These are phyloP conservation scores for Epinotia brunnichana DNA, from an alignment of 2,888 invertebrate genomes.

Conservation along the genomic window DNA sequence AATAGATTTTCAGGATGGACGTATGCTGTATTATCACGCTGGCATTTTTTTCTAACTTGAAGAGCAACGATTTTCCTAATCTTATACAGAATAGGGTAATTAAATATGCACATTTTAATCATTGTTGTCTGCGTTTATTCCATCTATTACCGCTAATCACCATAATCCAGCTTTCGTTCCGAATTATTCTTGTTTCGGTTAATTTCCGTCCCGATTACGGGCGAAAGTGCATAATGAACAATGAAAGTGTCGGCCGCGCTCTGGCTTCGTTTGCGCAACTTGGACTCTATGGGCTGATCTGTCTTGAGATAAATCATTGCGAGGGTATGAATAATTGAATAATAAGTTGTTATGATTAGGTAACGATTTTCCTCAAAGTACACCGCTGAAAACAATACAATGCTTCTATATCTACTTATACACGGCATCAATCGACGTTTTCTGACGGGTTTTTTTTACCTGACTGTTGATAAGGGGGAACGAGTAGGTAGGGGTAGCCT, in stretches of 20 bases:
- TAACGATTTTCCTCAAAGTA: not conserved
- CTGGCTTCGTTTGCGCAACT: constrained; percentile 9
- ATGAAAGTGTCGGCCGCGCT: constrained; percentile 17
- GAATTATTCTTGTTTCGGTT: constrained; percentile 13
- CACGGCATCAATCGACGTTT: too few species aligned
- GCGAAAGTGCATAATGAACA: constrained; percentile 26
- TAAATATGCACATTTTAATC: too few species aligned
- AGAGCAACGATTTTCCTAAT: too few species aligned
- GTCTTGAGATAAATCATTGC: constrained; percentile 30
- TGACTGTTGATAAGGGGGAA: too few species aligned
- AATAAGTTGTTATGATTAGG: not conserved
- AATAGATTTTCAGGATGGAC: too few species aligned
- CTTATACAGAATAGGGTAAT: too few species aligned
- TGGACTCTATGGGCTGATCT: constrained; percentile 20
- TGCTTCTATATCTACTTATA: too few species aligned
- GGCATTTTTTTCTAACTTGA: too few species aligned
- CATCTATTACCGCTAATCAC: not conserved
- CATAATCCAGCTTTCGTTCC: constrained; percentile 15
- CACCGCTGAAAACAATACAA: too few species aligned
- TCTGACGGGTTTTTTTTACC: too few species aligned
- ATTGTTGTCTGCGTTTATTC: not conserved
- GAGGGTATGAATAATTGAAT: not conserved
- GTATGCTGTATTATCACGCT: too few species aligned
- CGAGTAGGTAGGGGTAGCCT: too few species aligned
- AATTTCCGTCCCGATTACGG: constrained; percentile 11